phyloP scores from a whole-genome alignment of 2,797 vertebrate genomes.

The Pangasius larnaudii region DNA sequence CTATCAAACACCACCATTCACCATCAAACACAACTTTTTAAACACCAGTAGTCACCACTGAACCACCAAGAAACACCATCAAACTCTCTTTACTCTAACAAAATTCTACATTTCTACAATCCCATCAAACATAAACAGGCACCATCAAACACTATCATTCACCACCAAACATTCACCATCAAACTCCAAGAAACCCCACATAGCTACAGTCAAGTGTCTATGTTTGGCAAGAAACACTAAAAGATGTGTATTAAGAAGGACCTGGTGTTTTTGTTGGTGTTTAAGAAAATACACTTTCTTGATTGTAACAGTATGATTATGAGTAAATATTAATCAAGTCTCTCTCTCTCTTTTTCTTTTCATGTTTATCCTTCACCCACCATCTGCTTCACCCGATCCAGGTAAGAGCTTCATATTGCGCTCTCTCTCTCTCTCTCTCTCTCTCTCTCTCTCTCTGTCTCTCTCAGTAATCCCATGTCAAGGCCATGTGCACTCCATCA shows the following conservation, averaged over 20 bases:
- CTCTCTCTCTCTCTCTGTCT: neutral
- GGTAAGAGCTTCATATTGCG: slow-evolving; percentile 63
- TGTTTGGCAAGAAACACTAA: neutral
- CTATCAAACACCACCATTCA: neutral
- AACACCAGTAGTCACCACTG: neutral
- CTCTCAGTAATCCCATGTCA: neutral
- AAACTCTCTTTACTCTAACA: neutral
- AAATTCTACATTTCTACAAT: neutral
- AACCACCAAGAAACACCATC: neutral
- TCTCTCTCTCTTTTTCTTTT: slow-evolving; percentile 28
- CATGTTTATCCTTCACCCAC: slow-evolving; percentile 54
- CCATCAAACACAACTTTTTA: neutral
- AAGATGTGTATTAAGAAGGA: neutral
- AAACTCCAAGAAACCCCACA: neutral
- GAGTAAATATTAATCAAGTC: neutral
- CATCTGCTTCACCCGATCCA: slow-evolving; percentile 54
- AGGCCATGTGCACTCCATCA: neutral
- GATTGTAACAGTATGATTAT: neutral
- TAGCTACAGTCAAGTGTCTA: neutral
- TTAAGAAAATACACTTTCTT: neutral
- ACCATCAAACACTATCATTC: neutral
- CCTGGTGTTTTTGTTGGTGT: neutral
- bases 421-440: neutral
- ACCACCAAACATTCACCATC: neutral
- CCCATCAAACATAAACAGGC: neutral